Evolutionary conservation across 2,888 invertebrate genomes (phyloP), one percentile per base, ranked within the genome.

Genomic region (Allacma fusca): DNA sequence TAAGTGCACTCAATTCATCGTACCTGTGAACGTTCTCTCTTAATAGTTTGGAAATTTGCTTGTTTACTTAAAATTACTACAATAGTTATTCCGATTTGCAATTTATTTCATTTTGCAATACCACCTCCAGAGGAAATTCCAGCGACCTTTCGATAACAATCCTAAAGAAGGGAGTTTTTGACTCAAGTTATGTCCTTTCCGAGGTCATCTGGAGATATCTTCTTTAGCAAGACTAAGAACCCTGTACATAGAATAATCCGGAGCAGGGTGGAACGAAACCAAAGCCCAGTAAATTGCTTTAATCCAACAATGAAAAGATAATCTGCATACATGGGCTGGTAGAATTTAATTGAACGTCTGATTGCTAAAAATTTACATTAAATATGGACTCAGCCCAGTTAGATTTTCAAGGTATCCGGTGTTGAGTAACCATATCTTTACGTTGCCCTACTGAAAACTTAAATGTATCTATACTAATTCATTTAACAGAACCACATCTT

Each of bases 1-100:
- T 44, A 19, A 23, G 50, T 0, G 23, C 23, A 0, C 13, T 23
- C 0, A 23, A 9, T 23, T 5, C 13, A 13, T 23, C 23, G 1
- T 16, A 4, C 5, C 16, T 21, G 16, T 57, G 24, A n/a, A 50
- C 1, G 9, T 4, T n/a, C n/a, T 19, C 59, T 72, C 1, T 16
- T 24, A 1, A 24, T 29, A 9, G 34, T 21, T 13, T 72, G 72
- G 72, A 29, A n/a, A n/a, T n/a, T n/a, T n/a, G n/a, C n/a, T n/a
- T n/a, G n/a, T n/a, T n/a, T n/a, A n/a, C n/a, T n/a, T 34, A 59
- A n/a, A 72, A 26, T 19, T 72, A 72, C 16, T 72, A 72, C 62
- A 72, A n/a, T n/a, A n/a, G n/a, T n/a, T n/a, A 21, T 21, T 72
- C 72, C 5, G 50, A 72, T 23, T 21, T 72, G 13, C 28, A n/a